Percentiles rank a stretch among this genome's conserved stretches.
Conservation (phyloP, 2,113 vertebrate species). For the Brachyistius frenatus region DNA sequence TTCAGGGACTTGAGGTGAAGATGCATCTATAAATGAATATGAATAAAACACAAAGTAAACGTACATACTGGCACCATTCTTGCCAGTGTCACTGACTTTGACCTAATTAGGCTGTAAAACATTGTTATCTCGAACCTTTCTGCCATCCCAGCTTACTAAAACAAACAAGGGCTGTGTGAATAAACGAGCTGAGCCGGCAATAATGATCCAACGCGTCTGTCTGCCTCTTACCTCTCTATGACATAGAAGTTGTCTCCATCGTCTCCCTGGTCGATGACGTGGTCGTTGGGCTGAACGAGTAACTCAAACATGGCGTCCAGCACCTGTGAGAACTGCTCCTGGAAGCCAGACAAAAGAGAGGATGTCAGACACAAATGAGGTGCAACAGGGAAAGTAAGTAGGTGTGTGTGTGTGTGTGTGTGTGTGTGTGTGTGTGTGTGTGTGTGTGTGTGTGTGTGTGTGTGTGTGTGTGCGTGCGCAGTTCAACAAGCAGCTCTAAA, state of each 20-base stretch:
- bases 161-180: neutral
- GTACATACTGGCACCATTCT: too few species aligned
- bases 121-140: too few species aligned
- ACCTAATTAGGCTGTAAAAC: too few species aligned
- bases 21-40: too few species aligned
- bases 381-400: neutral
- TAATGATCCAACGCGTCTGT: neutral
- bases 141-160: neutral
- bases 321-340: conserved; percentile 98
- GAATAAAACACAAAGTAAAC: too few species aligned
- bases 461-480: neutral
- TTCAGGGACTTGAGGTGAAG: too few species aligned
- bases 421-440: neutral
- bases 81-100: too few species aligned
- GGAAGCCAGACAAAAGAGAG: conserved; percentile 4
- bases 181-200: neutral
- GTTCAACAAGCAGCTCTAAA: conserved; percentile 2
- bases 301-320: conserved; percentile 99
- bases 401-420: neutral
- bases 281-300: conserved; percentile 91
- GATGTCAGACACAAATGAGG: conserved; percentile 7
- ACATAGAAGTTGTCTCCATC: conserved; percentile 99
- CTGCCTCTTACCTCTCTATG: conserved; percentile 88
- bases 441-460: neutral
- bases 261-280: conserved; percentile 98